A percentile compares a stretch with the other conserved stretches of the same genome.
phyloP scores from a whole-genome alignment of 2,113 vertebrate species.

The Nothoprocta perdicaria region DNA sequence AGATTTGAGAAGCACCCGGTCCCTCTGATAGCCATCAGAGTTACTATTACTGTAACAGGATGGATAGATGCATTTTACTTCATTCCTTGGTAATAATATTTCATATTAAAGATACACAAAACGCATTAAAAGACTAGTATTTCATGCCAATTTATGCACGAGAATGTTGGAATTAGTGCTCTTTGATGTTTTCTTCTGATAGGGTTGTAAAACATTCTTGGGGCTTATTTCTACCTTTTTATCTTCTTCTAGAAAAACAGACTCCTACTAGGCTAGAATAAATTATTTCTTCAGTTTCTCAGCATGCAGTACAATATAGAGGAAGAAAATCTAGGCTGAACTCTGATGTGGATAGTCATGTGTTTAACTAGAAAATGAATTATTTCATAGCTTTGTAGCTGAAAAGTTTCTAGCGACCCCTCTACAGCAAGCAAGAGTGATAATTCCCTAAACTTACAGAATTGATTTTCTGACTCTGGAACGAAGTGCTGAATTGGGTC shows the following conservation, averaged over 20 bases:
- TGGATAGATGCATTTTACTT: background rate
- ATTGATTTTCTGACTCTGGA: background rate
- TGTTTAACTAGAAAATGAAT: background rate
- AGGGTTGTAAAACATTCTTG: slow-evolving; percentile 9
- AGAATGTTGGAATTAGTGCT: background rate
- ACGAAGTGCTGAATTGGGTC: background rate
- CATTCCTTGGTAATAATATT: background rate
- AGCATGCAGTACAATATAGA: background rate
- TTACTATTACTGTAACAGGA: background rate
- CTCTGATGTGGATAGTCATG: background rate
- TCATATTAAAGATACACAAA: slow-evolving; percentile 15
- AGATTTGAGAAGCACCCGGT: background rate
- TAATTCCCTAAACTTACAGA: background rate
- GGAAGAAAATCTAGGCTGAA: background rate
- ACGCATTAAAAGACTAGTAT: background rate
- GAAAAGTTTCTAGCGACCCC: background rate
- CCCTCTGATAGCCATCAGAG: background rate
- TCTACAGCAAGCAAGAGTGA: background rate
- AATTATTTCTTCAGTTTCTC: slow-evolving; percentile 11
- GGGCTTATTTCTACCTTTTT: background rate
- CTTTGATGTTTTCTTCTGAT: slow-evolving; percentile 25
- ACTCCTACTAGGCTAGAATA: slow-evolving; percentile 2
- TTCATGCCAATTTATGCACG: background rate
- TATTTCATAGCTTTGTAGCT: background rate
- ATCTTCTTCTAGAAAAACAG: slow-evolving; percentile 20